phyloP scores from a whole-genome alignment of 2,113 vertebrate species.

The Scolopax mira region DNA sequence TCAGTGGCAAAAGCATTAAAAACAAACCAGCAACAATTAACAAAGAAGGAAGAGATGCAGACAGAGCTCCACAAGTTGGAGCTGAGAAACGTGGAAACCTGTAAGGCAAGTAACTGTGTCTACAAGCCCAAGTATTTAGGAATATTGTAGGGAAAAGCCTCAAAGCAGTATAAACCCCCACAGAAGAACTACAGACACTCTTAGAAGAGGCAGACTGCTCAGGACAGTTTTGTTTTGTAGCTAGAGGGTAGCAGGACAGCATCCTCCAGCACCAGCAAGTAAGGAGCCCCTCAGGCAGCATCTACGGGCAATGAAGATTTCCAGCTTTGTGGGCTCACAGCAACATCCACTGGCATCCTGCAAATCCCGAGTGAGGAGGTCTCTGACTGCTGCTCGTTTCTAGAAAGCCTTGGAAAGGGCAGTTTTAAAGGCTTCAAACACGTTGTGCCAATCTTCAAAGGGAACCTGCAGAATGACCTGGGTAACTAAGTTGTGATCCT shows the following conservation, averaged over 20 bases:
- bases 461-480: neutral
- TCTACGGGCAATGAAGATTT: rapidly evolving
- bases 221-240: neutral
- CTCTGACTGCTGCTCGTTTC: neutral
- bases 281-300: neutral
- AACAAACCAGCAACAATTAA: neutral
- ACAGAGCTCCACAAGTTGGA: neutral
- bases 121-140: neutral
- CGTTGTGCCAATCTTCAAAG: neutral
- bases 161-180: neutral
- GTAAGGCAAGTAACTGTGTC: neutral
- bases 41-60: neutral
- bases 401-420: neutral
- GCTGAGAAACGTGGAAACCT: neutral
- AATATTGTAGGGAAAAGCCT: neutral
- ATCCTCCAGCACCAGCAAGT: neutral
- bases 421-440: neutral
- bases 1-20: neutral
- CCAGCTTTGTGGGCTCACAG: neutral
- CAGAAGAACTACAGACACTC: neutral
- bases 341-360: neutral
- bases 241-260: neutral
- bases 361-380: neutral
- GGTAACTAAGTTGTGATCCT: neutral
- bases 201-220: neutral